These are phyloP conservation scores for Plecturocebus donacophilus DNA, from an alignment of 2,113 vertebrate genomes.

Conservation along the genomic window DNA sequence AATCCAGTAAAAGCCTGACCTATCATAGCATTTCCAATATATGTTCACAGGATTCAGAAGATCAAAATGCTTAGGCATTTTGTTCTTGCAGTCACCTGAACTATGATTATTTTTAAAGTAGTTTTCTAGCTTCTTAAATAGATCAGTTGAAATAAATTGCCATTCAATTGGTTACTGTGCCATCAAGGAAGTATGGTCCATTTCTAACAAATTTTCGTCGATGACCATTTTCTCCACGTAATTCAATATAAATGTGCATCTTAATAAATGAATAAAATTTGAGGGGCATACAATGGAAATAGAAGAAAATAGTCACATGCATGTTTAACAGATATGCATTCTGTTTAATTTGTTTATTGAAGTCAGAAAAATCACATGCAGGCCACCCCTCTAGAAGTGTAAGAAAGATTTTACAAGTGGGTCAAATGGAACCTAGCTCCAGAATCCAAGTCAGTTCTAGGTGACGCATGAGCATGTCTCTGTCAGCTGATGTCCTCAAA, in stretches of 20 bases:
- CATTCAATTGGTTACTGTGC: not conserved
- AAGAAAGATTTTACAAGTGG: not conserved
- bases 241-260: not conserved
- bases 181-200: not conserved
- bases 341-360: not conserved
- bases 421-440: too few relatives aligned
- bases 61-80: not conserved
- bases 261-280: not conserved
- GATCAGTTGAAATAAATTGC: not conserved
- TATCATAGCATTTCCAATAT: not conserved
- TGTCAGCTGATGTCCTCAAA: not conserved
- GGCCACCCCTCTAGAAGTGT: not conserved
- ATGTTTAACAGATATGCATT: not conserved
- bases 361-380: not conserved
- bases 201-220: not conserved
- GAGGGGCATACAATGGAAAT: not conserved
- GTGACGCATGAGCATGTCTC: not conserved
- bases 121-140: not conserved
- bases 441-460: accelerated
- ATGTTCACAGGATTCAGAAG: not conserved
- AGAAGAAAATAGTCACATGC: not conserved
- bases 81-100: not conserved
- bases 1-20: not conserved
- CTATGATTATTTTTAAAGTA: not conserved
- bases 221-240: not conserved